Base-by-base conservation (phyloP, 1,140 invertebrate genomes). In the Ectropis grisescens region DNA sequence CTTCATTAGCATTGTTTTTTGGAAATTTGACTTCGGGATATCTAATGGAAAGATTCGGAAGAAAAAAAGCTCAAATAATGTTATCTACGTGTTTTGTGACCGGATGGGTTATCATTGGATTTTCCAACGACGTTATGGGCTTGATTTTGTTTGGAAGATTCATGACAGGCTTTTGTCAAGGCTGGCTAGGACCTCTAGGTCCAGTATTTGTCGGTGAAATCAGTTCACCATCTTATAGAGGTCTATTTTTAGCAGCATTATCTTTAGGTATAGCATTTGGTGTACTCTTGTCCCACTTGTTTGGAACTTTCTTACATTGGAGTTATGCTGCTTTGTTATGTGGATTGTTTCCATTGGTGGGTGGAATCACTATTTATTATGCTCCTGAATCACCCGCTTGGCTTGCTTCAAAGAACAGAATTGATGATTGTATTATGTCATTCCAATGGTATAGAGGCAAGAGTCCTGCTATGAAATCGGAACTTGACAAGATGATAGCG, bases 371-470 rank as follows among this genome's bases (percentile, higher is more conserved):
- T 6, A 45, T 86, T 26, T 69, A 74, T 14, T 85, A 85, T 25
- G 80, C 87, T 7, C 90, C 90, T 0, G 92, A 93, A 72, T 90
- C 90, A 23, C 91, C 91, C 1, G 78, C 86, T 1, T 93, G 89
- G 89, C 60, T 90, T 19, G 80, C 86, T 0, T 82, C 84, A 9
- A 84, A 84, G 37, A 84, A 85, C 23, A 50, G 76, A 45, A 66
- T 80, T 1, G 71, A 84, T 13, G 65, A 83, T 25, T 88, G 87
- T 1, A 52, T 80, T 9, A 42, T 65, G 13, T 70, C 83, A 0
- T 89, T 85, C 37, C 45, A 75, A 33, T 85, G 82, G 85, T 79
- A 84, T 25, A 68, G 86, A 56, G 85, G 85, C 27, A 58, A 49
- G 2, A 76, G 66, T 37, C 31, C 41, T 3, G 64, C 70, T 15